Evolutionary conservation across 53 echinoderm and acorn worm species (phyloP).

Genomic region (Crossaster papposus): DNA sequence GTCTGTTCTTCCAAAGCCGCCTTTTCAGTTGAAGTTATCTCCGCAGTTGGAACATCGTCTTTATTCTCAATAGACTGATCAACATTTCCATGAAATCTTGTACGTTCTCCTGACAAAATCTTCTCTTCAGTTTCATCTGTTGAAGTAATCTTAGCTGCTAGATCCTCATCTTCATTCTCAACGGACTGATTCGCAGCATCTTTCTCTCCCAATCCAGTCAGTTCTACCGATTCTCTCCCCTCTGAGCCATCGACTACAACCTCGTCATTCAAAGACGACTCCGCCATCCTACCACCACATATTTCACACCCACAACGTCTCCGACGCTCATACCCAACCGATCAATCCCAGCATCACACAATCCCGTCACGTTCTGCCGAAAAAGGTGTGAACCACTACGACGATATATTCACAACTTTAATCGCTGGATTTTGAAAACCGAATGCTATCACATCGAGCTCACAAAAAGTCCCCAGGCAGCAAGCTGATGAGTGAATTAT

Average conservation of each 20-base stretch:
- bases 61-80: neutral
- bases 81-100: neutral
- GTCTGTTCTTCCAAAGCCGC: neutral
- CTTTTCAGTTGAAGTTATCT: neutral
- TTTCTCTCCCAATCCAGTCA: neutral
- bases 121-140: no score
- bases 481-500: neutral
- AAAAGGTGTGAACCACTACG: neutral
- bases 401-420: neutral
- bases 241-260: neutral
- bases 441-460: neutral
- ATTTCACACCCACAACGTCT: neutral
- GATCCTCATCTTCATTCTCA: neutral
- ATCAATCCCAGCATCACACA: neutral
- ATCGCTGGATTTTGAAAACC: neutral
- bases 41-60: neutral
- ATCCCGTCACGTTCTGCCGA: neutral
- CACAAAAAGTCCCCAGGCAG: neutral
- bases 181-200: neutral
- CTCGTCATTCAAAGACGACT: conserved; percentile 8
- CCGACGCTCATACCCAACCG: neutral
- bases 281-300: conserved; percentile 13
- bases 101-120: no score
- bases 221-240: neutral
- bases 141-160: neutral